Evolutionary conservation across 2,797 vertebrate genomes (phyloP), one percentile per base, ranked within the genome.

Genomic region (Coregonus suidteri): DNA sequence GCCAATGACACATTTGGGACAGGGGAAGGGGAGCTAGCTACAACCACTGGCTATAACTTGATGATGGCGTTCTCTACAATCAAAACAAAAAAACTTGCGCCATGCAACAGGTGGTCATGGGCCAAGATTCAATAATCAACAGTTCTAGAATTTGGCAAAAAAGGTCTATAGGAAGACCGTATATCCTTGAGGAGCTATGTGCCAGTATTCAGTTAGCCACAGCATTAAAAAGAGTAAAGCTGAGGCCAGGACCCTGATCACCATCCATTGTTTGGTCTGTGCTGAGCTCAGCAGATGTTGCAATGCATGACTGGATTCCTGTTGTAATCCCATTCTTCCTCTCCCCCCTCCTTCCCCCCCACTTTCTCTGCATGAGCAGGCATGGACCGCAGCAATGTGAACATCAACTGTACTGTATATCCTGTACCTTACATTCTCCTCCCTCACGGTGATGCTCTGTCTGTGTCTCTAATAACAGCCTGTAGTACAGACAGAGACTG

Each of bases 281-380:
- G 7, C 35, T 51, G 41, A 25, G 72, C 18, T n/a, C 4, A 56
- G 59, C n/a, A 69, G 20, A 51, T 47, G 41, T 7, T 81, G 85
- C 87, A 87, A 90, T 18, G 54, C 54, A 16, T 56, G 54, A 56
- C 16, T 59, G 54, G 71, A 67, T 51, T 16, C 74, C 54, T 75
- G 75, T 6, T 66, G 78, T 87, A 76, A 25, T 14, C 0, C 75
- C 18, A 11, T 25, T 47, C 41, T 47, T 35, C 35, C 35, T 35
- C 35, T 35, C 53, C 75, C 1, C 15, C 37, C 4, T n/a, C 25
- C 37, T 41, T 15, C 6, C 35, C 30, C 51, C 20, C 34, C 35
- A 25, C 9, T 35, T 31, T 68, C 73, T 76, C 76, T 73, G 84
- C 83, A 83, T 79, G 79, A 82, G 41, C 75, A 81, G 75, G 78